A percentile compares a stretch with the other conserved stretches of the same genome.
Evolutionary conservation across 2,797 vertebrate genomes (phyloP).

Genomic region (Parambassis ranga): DNA sequence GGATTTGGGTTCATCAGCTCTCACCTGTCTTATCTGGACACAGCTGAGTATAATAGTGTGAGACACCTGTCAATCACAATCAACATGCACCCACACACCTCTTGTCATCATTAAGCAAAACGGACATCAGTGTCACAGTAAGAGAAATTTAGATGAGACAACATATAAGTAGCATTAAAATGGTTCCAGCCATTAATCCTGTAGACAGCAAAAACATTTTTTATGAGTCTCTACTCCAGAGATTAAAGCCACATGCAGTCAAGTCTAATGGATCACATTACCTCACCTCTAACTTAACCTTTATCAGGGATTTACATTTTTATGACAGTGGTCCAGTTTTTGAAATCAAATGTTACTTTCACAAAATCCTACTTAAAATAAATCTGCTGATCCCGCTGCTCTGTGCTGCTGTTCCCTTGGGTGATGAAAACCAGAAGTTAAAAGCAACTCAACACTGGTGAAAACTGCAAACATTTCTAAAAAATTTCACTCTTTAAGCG

Average conservation of each 20-base stretch:
- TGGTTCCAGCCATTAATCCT: no score
- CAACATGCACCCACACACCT: not conserved
- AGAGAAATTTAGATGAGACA: no score
- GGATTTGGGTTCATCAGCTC: not conserved
- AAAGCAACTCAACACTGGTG: slow-evolving; percentile 17
- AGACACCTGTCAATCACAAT: slow-evolving; percentile 56
- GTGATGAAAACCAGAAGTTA: slow-evolving; percentile 18
- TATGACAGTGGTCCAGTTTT: not conserved
- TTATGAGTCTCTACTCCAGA: no score
- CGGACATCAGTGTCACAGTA: no score
- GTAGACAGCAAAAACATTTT: no score
- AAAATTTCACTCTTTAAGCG: slow-evolving; percentile 6
- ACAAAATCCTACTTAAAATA: not conserved
- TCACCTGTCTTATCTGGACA: not conserved
- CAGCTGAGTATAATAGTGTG: slow-evolving; percentile 10
- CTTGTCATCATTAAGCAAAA: not conserved
- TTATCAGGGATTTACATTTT: not conserved
- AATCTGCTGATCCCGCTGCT: slow-evolving; percentile 2
- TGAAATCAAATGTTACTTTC: not conserved
- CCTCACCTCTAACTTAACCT: no score
- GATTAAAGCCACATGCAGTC: not conserved
- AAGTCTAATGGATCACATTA: not conserved
- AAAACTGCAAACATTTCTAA: slow-evolving; percentile 15
- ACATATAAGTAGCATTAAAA: no score
- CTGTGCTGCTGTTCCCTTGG: slow-evolving; percentile 3